phyloP scores from a whole-genome alignment of 2,797 vertebrate species.

The Spinus pinus region DNA sequence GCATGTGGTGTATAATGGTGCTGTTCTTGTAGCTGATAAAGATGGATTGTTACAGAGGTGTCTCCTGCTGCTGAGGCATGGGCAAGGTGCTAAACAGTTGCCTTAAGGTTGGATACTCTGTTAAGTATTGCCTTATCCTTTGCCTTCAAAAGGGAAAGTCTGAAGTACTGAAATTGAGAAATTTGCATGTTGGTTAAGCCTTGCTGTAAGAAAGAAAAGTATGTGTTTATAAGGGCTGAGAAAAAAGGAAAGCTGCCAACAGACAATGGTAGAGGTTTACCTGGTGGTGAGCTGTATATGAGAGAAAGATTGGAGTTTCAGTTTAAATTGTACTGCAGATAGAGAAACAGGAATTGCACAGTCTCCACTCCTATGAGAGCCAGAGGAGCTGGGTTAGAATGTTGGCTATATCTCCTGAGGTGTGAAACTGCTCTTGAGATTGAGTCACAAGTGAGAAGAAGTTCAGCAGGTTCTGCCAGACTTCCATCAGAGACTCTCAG shows the following conservation, averaged over 20 bases:
- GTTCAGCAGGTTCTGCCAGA: conserved; percentile 26
- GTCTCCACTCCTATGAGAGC: background rate
- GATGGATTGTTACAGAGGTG: background rate
- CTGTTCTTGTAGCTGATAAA: background rate
- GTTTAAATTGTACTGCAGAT: background rate
- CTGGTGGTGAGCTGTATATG: background rate
- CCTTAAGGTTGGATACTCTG: background rate
- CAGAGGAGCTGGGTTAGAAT: background rate
- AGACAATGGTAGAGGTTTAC: background rate
- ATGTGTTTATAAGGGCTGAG: background rate
- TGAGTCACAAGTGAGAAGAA: conserved; percentile 26
- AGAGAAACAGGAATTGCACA: background rate
- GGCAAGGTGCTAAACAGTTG: background rate
- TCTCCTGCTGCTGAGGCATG: background rate
- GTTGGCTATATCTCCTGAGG: background rate
- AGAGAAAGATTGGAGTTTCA: background rate
- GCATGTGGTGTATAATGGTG: background rate
- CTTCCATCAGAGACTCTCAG: background rate
- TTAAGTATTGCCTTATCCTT: background rate
- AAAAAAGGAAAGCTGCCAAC: background rate
- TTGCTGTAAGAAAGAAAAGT: background rate
- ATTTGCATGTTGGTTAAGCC: background rate
- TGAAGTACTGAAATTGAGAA: background rate
- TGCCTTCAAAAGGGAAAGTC: background rate
- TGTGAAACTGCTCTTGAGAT: background rate